Evolutionary conservation across 2,888 invertebrate genomes (phyloP), one percentile per base, ranked within the genome.

Genomic region (Drosophila anceps): DNA sequence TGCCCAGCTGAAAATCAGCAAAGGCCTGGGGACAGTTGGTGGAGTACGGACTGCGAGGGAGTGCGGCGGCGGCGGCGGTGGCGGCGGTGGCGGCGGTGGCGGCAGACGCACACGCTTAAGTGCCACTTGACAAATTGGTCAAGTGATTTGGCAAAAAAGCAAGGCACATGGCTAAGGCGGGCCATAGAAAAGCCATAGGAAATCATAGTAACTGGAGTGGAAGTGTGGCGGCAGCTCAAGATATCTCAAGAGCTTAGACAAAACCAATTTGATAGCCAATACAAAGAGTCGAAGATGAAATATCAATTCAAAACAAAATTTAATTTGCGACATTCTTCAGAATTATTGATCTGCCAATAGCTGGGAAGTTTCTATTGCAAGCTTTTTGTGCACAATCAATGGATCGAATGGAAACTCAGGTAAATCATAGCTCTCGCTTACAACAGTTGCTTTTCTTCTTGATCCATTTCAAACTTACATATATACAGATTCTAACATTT

Each of bases 91-190:
- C n/a, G n/a, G 8, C 20, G 15, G 13, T 35, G 29, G n/a, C 13
- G 60, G 67, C 63, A 44, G 71, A 70, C 76, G 79, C 73, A 84
- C 81, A 83, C 83, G 77, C 82, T 82, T 88, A 88, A 88, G 81
- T 87, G 87, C 82, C 88, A 92, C 89, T 91, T 91, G 91, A 91
- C 90, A 92, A 92, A 92, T 92, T 92, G 92, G 90, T 91, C 92
- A 92, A 92, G 90, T 92, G 91, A 92, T 92, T 92, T 91, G 74
- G 85, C 89, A 90, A 87, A 88, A 91, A 85, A 78, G 68, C 65
- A 68, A 63, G 51, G 55, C 53, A 13, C n/a, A 33, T 31, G 31
- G 61, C 43, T 44, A 37, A 31, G 29, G 31, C 31, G 12, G 35
- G 50, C 58, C 44, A 62, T 53, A 62, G 66, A 61, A 67, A 64